Evolutionary conservation across 2,113 vertebrate species (phyloP).

Genomic region (Salvator merianae): DNA sequence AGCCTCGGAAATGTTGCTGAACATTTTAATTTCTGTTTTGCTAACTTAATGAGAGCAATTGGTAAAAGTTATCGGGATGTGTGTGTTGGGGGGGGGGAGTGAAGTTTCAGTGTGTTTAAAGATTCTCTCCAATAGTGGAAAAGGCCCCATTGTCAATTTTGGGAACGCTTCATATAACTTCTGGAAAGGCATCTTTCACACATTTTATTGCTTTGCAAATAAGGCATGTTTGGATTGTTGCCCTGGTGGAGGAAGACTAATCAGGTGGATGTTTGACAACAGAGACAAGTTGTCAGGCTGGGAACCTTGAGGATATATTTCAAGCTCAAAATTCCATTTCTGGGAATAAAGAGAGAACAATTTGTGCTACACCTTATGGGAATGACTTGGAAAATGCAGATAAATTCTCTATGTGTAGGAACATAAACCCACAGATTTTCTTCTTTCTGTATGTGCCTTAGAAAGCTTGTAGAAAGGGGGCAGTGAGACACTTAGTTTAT

Average conservation of each 20-base stretch:
- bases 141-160: constrained; percentile 54
- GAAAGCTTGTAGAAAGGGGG: constrained; percentile 25
- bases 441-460: constrained; percentile 17
- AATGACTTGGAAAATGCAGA: constrained; percentile 19
- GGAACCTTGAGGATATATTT: constrained; percentile 37
- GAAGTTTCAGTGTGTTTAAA: constrained; percentile 67
- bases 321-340: constrained; percentile 29
- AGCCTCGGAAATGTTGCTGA: constrained; percentile 39
- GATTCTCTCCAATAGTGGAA: constrained; percentile 36
- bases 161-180: constrained; percentile 40
- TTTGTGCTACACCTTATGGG: neutral
- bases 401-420: constrained; percentile 11
- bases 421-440: neutral
- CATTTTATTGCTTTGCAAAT: constrained; percentile 38
- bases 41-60: constrained; percentile 30
- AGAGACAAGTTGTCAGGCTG: constrained; percentile 43
- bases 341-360: constrained; percentile 30
- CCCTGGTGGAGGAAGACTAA: constrained; percentile 44
- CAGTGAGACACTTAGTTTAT: constrained; percentile 16
- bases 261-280: constrained; percentile 61
- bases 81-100: constrained; percentile 6
- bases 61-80: constrained; percentile 48
- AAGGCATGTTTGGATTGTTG: constrained; percentile 39
- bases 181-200: constrained; percentile 41
- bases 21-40: constrained; percentile 53